Base-by-base conservation (phyloP, 2,888 invertebrate genomes). In the Odontothrips loti region DNA sequence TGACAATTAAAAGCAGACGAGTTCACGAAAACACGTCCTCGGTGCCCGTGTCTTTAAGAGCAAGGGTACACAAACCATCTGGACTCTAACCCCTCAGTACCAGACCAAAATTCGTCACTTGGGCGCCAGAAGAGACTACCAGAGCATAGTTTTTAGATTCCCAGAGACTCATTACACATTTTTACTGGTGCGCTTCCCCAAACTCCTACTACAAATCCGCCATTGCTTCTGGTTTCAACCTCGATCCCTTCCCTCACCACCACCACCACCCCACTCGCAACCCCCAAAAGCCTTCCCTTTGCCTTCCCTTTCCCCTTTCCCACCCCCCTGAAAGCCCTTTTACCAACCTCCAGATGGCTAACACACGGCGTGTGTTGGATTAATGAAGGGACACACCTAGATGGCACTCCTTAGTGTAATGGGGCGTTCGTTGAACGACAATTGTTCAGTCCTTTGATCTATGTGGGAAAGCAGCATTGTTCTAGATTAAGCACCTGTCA, bases 1-100 rank as follows among this genome's bases (percentile, higher is more conserved):
- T 97, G 93, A 23, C 68, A 75, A 27, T 27, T 75, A 27, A 75
- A 23, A 75, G 68, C 68, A 75, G 68, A 75, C 68, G 68, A 27
- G 68, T 75, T 27, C 8, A 27, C 68, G 23, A 75, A 75, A 75
- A 75, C 68, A 68, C 68, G 68, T 75, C 68, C 23, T 75, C n/a
- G 68, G 23, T 75, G 68, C 27, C 12, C 23, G 23, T 12, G 11
- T 27, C 23, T 23, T 27, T 2, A 27, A 75, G 27, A 27, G 23
- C 8, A 27, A 10, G 68, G 23, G 23, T 12, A 12, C 68, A 27
- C 68, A 23, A 23, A 23, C 27, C 68, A 75, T 75, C 68, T 75
- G 68, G 68, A 75, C 68, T 27, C 68, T 27, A 75, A 75, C 68
- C 68, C 68, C 68, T 27, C 27, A 75, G 12, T 27, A n/a, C 68